phyloP scores from a whole-genome alignment of 2,888 invertebrate genomes.

The Noctua pronuba region DNA sequence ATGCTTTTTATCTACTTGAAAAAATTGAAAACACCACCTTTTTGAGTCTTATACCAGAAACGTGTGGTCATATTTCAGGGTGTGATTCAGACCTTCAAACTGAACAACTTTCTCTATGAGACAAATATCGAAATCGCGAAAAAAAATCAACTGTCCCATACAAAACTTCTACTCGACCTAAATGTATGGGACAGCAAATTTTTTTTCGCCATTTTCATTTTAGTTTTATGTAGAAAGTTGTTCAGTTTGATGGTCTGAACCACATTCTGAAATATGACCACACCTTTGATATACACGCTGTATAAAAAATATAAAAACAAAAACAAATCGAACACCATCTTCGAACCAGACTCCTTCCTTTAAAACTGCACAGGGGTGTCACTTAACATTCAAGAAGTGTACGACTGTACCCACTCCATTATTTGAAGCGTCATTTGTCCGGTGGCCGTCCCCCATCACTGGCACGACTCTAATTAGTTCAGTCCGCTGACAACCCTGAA shows the following conservation, averaged over 20 bases:
- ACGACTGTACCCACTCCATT: constrained; percentile 62
- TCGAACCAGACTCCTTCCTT: constrained; percentile 23
- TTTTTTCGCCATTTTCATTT: no score
- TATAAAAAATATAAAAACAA: constrained; percentile 8
- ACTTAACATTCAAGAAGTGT: constrained; percentile 63
- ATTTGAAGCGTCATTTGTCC: constrained; percentile 76
- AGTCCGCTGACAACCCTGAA: constrained; percentile 67
- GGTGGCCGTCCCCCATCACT: constrained; percentile 69
- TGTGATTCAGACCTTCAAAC: no score
- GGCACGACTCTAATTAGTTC: constrained; percentile 75
- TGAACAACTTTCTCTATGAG: no score
- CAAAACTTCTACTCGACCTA: no score
- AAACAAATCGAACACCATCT: background rate
- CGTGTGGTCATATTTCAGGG: background rate
- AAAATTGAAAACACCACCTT: background rate
- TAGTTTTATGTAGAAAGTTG: background rate
- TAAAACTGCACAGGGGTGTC: constrained; percentile 49
- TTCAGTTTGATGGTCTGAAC: background rate
- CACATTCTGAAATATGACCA: background rate
- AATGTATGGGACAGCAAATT: no score
- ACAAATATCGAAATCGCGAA: no score
- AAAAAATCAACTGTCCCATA: no score
- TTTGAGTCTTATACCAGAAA: background rate
- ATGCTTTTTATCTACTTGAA: background rate
- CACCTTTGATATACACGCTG: background rate